Base-by-base conservation (phyloP, 2,113 vertebrate genomes). In the Brachypteracias leptosomus region DNA sequence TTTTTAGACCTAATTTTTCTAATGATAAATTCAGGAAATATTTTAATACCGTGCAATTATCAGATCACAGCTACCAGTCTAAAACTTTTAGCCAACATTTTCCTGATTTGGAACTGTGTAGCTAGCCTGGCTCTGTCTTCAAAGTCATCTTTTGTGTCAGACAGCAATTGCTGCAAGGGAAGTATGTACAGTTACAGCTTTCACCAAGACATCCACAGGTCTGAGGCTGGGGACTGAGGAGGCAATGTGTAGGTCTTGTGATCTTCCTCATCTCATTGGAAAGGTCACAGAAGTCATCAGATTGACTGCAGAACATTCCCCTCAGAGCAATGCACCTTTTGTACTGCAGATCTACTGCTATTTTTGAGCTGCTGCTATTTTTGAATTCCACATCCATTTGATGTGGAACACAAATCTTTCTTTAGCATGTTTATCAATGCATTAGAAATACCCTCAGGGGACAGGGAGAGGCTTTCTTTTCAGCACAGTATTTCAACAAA, bases 231-330 rank as follows among this genome's bases (percentile, higher is more conserved):
- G 62, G 87, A 75, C 22, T 12, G 24, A 54, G 40, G 8, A 44
- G 46, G 54, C 62, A 85, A 76, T 24, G 58, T 3, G 1, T 38
- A 72, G 44, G 62, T 82, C 87, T 94, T 94, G 65, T 58, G 77
- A 76, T 95, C 84, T 75, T 81, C 84, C 74, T 91, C 81, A 79
- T 88, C 74, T 76, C 1, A 0, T 88, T 89, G 74, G 29, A 75
- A 92, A 91, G 74, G 91, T 97, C 91, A 79, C 54, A 75, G 77
- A 85, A 89, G 52, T 91, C 70, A 92, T 78, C 94, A 88, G 87
- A 95, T 33, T 89, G 77, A 75, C 66, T 95, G 62, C 74, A 91
- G 81, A 87, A 94, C 84, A 76, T 70, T 79, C 54, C 54, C 78
- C 62, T 79, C 33, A 72, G 87, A 94, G 94, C 52, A 95, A 88